A percentile compares a stretch with the other conserved stretches of the same genome.
phyloP scores from a whole-genome alignment of 2,797 vertebrate species.

The Sylvia borin region DNA sequence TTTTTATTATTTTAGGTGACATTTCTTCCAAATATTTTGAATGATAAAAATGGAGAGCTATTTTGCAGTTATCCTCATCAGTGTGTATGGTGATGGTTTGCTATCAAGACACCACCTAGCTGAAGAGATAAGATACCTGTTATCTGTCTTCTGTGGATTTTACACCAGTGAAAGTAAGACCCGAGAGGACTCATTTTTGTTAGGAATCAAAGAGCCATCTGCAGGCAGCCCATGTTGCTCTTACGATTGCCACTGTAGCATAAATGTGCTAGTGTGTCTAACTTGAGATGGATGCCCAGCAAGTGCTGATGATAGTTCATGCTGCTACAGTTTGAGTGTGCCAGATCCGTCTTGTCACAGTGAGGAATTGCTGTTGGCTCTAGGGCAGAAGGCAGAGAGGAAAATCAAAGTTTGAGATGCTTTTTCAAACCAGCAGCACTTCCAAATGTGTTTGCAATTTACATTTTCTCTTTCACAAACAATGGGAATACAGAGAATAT shows the following conservation, averaged over 20 bases:
- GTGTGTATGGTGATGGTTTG: neutral
- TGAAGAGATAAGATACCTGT: slow-evolving; percentile 30
- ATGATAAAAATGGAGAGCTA: neutral
- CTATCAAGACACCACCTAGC: neutral
- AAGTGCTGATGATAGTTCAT: slow-evolving; percentile 23
- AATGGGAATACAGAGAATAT: slow-evolving; percentile 10
- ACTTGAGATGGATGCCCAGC: slow-evolving; percentile 45
- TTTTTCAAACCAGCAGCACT: neutral
- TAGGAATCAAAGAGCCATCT: slow-evolving; percentile 20
- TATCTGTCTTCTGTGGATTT: slow-evolving; percentile 34
- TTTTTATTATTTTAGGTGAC: neutral
- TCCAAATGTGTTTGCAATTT: slow-evolving; percentile 26
- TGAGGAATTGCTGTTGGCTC: slow-evolving; percentile 4
- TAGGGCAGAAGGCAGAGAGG: neutral
- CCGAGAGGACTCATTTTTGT: slow-evolving; percentile 34
- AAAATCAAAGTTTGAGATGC: neutral
- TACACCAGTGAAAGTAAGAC: slow-evolving; percentile 23
- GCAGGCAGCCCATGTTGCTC: slow-evolving; percentile 13
- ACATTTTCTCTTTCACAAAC: slow-evolving; percentile 21
- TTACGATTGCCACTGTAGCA: slow-evolving; percentile 2
- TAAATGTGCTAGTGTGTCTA: slow-evolving; percentile 9
- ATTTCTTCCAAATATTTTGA: neutral
- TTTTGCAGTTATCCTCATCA: slow-evolving; percentile 5
- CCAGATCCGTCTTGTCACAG: slow-evolving; percentile 25
- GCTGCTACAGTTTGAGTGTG: neutral